Evolutionary conservation across 2,888 invertebrate species (phyloP), one percentile per base, ranked within the genome.

Genomic region (Cinara cedri): DNA sequence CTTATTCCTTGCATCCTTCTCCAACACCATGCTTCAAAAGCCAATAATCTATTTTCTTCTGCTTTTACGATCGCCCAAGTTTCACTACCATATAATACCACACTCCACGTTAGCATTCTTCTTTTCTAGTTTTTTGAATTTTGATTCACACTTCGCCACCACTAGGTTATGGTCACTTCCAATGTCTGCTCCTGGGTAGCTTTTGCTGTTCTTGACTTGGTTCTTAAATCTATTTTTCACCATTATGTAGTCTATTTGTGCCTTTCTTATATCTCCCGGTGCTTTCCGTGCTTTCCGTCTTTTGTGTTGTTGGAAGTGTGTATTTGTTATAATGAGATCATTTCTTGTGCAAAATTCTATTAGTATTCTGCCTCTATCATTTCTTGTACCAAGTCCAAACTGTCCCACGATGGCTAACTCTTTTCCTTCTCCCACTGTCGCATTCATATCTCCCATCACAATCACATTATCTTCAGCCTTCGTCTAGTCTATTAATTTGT

Each of bases 241-340:
- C 19, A 76, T 16, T n/a, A 81, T 76, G 60, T 75, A 81, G 54
- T 81, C 75, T 19, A 81, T 76, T 57, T 81, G 75, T 42, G 42
- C 11, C 42, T 10, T 62, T 62, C 42, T 62, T 42, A 62, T 70
- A 54, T 83, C 82, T 24, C 74, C 78, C 34, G 82, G 82, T 24
- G 82, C 82, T 74, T 80, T 83, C 83, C 83, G 83, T 16, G 83
- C 55, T 51, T 49, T 19, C 16, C 34, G 68, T 55, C 71, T 66
- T 46, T 70, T 44, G 26, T 55, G 71, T 10, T 70, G 51, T 24
- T 66, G 51, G 57, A 71, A 80, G 60, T 44, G 72, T 72, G 80
- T 80, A 44, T 80, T 80, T 54, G 66, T 70, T 34, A 78, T 34
- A 49, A 54, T 54, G 21, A 55, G 21, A 13, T 34, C 19, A 44